Conservation (phyloP, 2,888 invertebrate genomes). For the Geophilus truncorum region DNA sequence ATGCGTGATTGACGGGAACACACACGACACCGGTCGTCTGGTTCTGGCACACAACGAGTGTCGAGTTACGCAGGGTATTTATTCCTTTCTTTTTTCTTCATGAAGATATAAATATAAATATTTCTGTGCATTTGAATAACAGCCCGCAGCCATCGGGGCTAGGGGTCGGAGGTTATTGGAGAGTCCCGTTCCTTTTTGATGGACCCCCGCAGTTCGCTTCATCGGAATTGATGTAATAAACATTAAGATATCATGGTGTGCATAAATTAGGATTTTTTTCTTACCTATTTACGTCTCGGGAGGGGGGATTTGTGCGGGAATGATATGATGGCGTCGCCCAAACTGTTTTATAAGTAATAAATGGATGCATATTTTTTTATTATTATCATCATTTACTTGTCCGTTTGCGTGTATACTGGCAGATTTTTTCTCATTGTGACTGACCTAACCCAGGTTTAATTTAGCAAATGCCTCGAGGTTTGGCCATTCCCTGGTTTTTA, state of each 20-base stretch:
- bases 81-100: neutral
- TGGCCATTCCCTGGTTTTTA: too few relatives aligned
- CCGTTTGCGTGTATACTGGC: too few relatives aligned
- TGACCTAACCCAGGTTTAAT: too few relatives aligned
- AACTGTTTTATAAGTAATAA: too few relatives aligned
- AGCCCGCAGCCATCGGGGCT: neutral
- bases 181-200: neutral
- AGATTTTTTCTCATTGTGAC: too few relatives aligned
- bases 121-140: neutral
- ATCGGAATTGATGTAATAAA: constrained; percentile 8
- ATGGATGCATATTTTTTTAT: too few relatives aligned
- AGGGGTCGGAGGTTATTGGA: neutral
- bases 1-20: neutral
- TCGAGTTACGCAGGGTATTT: neutral
- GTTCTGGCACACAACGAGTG: neutral
- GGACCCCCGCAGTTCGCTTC: neutral
- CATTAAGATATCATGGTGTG: neutral
- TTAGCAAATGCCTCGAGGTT: too few relatives aligned
- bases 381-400: too few relatives aligned
- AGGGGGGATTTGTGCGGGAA: too few relatives aligned
- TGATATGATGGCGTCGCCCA: too few relatives aligned
- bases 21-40: constrained; percentile 1
- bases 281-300: neutral
- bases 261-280: neutral
- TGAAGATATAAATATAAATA: neutral